Evolutionary conservation across 1,140 invertebrate species (phyloP).

Genomic region (Colletes latitarsis): DNA sequence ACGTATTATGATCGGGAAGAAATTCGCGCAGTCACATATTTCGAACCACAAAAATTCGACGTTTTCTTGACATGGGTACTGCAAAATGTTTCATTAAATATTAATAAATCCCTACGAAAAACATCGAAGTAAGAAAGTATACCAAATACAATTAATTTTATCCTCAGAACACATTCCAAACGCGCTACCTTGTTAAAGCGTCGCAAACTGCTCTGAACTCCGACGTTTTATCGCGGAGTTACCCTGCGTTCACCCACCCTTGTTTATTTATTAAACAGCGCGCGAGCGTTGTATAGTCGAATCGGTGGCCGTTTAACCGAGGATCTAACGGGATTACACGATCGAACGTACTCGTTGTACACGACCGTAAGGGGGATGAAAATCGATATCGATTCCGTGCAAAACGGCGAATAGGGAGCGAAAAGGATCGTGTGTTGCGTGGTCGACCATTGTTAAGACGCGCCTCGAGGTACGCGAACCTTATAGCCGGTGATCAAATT

Average conservation of each 20-base stretch:
- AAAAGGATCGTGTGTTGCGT: background rate
- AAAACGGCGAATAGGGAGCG: background rate
- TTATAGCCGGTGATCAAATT: conserved; percentile 64
- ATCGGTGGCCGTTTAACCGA: conserved; percentile 9
- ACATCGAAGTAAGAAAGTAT: no score
- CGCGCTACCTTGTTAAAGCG: no score
- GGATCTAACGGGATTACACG: conserved; percentile 2
- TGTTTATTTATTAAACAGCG: conserved; percentile 15
- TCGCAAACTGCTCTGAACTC: no score
- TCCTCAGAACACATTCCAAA: no score
- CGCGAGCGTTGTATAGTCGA: background rate
- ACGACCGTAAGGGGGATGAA: conserved; percentile 1
- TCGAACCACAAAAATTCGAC: no score
- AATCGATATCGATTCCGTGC: conserved; percentile 28
- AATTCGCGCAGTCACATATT: background rate
- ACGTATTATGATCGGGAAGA: background rate
- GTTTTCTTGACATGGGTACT: no score
- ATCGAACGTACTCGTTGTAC: background rate
- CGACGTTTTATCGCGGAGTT: no score
- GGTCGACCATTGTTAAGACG: conserved; percentile 48
- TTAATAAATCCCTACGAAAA: no score
- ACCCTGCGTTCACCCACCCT: no score
- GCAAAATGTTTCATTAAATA: no score
- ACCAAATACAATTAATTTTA: no score
- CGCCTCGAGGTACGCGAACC: conserved; percentile 44